These are phyloP conservation scores for Thymelicus acteon DNA, from an alignment of 2,888 invertebrate genomes.

Conservation along the genomic window DNA sequence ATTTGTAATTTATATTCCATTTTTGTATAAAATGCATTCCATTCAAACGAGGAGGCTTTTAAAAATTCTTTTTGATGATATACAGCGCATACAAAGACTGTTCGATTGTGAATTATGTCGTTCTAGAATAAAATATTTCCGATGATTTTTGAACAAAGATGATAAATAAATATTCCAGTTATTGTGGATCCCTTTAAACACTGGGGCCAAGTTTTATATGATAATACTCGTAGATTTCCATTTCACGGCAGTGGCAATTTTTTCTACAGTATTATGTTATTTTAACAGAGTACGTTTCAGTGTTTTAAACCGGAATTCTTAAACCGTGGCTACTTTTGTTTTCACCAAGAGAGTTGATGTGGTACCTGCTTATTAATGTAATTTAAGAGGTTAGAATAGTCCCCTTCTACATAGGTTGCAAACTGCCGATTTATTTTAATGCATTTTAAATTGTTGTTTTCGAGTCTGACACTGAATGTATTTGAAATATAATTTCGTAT, in stretches of 20 bases:
- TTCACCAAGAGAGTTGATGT: conserved; percentile 65
- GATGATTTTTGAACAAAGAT: conserved; percentile 60
- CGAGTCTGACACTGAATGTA: conserved; percentile 53
- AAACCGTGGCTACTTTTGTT: conserved; percentile 41
- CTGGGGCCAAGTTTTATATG: conserved; percentile 80
- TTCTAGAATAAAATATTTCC: conserved; percentile 63
- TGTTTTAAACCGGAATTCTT: conserved; percentile 42
- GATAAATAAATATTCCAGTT: conserved; percentile 71
- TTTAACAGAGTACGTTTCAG: conserved; percentile 17
- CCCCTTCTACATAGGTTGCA: conserved; percentile 54
- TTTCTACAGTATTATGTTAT: conserved; percentile 26
- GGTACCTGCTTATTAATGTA: conserved; percentile 76
- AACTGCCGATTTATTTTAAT: conserved; percentile 46
- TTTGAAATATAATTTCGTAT: conserved; percentile 73
- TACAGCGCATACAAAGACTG: conserved; percentile 76
- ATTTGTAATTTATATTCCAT: conserved; percentile 57
- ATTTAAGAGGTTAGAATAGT: conserved; percentile 52
- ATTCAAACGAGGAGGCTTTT: conserved; percentile 55
- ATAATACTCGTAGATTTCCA: conserved; percentile 57
- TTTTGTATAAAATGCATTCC: conserved; percentile 72
- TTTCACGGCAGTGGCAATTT: conserved; percentile 46
- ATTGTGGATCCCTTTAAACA: conserved; percentile 76
- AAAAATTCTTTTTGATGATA: conserved; percentile 68
- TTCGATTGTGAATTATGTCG: conserved; percentile 66
- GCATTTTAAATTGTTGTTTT: conserved; percentile 58